Evolutionary conservation across 2,888 invertebrate genomes (phyloP), one percentile per base, ranked within the genome.

Genomic region (Emmelina monodactyla): DNA sequence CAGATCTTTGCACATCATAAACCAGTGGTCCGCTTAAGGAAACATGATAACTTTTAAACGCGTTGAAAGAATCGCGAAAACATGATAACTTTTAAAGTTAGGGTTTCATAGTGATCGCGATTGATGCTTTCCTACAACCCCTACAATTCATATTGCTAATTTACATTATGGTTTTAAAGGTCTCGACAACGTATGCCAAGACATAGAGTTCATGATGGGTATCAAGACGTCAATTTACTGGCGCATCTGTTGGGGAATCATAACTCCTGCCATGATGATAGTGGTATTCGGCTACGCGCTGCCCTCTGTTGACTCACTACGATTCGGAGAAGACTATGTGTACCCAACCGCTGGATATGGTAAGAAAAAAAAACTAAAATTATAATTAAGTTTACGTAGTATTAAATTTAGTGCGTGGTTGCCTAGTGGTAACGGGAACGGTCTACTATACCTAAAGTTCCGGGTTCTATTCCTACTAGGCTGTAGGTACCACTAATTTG

Each of bases 181-280:
- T 16, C 32, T 48, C 19, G 45, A 48, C 37, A 46, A 44, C 33
- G 14, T 48, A 2, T 45, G 45, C 33, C 29, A 44, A 32, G 89
- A 90, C 50, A 63, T 88, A 22, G 87, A 89, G 55, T 90, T 87
- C 52, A 90, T 90, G 89, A 59, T 88, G 39, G 83, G 84, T 6
- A 70, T 67, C 22, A 82, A 83, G 54, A 83, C 44, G 1, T 79
- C 84, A 2, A 49, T 82, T 28, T 90, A 89, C 51, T 90, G 89
- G 89, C 76, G 88, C 43, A 44, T 86, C 15, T 88, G 87, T 41
- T 90, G 90, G 90, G 79, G 81, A 0, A 35, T 88, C 3, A 51
- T 88, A 12, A 87, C 88, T 1, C 90, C 89, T 0, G 42, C 83
- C 1, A 62, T 86, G 9, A 83, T 88, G 66, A 70, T 84, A 2